Percentiles rank a stretch among this genome's conserved stretches.
Conservation (phyloP, 2,888 invertebrate genomes). For the Agapetus fuscipes region DNA sequence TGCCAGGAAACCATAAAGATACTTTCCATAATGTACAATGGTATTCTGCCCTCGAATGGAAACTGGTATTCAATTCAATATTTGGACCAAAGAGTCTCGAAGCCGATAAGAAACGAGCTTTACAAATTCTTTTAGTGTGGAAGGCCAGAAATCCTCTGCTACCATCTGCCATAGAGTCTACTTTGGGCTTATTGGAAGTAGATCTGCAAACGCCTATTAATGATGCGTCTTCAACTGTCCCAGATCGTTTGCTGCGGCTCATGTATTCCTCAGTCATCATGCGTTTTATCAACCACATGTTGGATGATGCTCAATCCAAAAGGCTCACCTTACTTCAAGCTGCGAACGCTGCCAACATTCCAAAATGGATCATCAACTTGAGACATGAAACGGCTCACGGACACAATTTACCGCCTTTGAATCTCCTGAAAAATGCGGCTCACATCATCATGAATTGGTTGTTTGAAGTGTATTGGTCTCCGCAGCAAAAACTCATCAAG, state of each 20-base stretch:
- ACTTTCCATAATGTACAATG: conserved; percentile 34
- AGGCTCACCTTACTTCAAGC: conserved; percentile 44
- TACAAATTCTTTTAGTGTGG: conserved; percentile 45
- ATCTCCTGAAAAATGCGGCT: conserved; percentile 52
- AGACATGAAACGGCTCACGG: conserved; percentile 72
- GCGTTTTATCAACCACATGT: conserved; percentile 56
- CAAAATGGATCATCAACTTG: conserved; percentile 70
- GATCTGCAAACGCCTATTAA: conserved; percentile 31
- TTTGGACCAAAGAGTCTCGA: conserved; percentile 29
- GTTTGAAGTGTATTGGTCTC: conserved; percentile 54
- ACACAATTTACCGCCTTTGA: conserved; percentile 53
- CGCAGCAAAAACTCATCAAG: no score
- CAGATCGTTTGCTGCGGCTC: conserved; percentile 42
- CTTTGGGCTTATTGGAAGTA: conserved; percentile 46
- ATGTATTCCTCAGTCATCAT: conserved; percentile 55
- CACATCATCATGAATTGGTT: conserved; percentile 59
- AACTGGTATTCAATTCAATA: conserved; percentile 37
- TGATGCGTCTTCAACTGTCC: conserved; percentile 26
- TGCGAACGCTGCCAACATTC: conserved; percentile 57
- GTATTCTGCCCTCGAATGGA: conserved; percentile 45
- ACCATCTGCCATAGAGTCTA: conserved; percentile 53
- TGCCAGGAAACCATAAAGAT: no score
- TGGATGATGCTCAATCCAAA: conserved; percentile 43
- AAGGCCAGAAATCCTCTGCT: conserved; percentile 46
- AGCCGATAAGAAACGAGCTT: conserved; percentile 32